Evolutionary conservation across 2,888 invertebrate genomes (phyloP).

Genomic region (Trypoxylon attenuatum): DNA sequence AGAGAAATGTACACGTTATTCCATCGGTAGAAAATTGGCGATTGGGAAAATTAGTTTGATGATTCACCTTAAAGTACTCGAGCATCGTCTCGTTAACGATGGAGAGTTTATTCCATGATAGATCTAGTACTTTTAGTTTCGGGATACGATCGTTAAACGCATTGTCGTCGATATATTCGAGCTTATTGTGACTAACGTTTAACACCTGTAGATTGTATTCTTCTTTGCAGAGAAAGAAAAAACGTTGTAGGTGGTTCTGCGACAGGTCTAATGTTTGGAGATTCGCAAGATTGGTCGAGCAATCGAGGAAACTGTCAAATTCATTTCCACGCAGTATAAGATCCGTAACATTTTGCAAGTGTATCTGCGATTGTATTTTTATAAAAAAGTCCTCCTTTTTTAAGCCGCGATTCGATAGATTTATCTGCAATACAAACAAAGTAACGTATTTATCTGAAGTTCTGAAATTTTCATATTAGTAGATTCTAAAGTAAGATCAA

Average conservation of each 20-base stretch:
- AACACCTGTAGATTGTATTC: conserved; percentile 90
- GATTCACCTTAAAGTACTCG: conserved; percentile 66
- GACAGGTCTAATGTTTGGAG: conserved; percentile 89
- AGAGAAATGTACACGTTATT: no score
- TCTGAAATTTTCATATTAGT: no score
- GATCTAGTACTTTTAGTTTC: conserved; percentile 65
- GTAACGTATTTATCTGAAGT: no score
- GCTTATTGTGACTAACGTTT: conserved; percentile 88
- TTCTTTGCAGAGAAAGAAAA: conserved; percentile 82
- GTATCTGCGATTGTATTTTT: conserved; percentile 54
- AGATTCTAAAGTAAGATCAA: no score
- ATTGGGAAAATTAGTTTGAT: neutral
- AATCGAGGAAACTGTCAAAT: conserved; percentile 71
- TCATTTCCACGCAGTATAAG: conserved; percentile 66
- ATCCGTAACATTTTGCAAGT: conserved; percentile 61
- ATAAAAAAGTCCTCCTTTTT: conserved; percentile 69
- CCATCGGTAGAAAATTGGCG: no score
- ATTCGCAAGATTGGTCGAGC: conserved; percentile 84
- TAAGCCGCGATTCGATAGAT: conserved; percentile 61
- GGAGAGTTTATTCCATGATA: conserved; percentile 66
- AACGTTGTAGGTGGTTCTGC: conserved; percentile 82
- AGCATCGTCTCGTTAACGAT: conserved; percentile 70
- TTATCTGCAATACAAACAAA: conserved; percentile 64
- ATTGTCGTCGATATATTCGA: conserved; percentile 82
- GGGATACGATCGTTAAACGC: conserved; percentile 66